Conservation (phyloP, 2,113 vertebrate genomes). For the Rynchops niger region DNA sequence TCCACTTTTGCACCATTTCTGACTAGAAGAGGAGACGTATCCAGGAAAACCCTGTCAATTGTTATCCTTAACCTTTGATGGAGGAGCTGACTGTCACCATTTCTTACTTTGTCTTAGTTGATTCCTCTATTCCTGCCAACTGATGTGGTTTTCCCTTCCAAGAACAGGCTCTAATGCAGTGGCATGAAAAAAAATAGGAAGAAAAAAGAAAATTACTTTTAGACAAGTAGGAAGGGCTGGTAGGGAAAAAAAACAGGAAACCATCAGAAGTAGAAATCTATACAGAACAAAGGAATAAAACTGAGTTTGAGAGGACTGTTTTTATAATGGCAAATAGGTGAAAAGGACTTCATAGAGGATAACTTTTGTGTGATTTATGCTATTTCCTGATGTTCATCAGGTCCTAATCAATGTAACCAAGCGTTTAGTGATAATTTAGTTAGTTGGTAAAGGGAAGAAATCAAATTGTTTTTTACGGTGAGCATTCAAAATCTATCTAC, state of each 20-base stretch:
- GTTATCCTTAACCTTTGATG: neutral
- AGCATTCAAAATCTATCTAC: neutral
- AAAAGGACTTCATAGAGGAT: neutral
- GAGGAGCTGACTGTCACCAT: neutral
- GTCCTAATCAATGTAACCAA: neutral
- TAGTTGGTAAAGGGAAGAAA: neutral
- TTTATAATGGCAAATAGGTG: neutral
- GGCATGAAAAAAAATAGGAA: neutral
- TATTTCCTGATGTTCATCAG: neutral
- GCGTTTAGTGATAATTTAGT: neutral
- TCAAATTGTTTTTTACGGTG: neutral
- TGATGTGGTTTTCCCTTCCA: neutral
- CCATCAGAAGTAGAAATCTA: neutral
- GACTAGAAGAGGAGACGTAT: neutral
- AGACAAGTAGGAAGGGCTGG: neutral
- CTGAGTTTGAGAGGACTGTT: neutral
- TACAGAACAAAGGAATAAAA: neutral
- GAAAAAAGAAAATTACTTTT: neutral
- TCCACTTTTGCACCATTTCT: neutral
- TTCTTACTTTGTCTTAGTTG: neutral
- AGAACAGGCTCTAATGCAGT: neutral
- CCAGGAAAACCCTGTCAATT: neutral
- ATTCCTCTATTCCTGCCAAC: neutral
- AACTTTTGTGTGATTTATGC: neutral
- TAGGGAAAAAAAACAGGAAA: neutral